phyloP scores from a whole-genome alignment of 1,140 invertebrate species.

The Achroia grisella region DNA sequence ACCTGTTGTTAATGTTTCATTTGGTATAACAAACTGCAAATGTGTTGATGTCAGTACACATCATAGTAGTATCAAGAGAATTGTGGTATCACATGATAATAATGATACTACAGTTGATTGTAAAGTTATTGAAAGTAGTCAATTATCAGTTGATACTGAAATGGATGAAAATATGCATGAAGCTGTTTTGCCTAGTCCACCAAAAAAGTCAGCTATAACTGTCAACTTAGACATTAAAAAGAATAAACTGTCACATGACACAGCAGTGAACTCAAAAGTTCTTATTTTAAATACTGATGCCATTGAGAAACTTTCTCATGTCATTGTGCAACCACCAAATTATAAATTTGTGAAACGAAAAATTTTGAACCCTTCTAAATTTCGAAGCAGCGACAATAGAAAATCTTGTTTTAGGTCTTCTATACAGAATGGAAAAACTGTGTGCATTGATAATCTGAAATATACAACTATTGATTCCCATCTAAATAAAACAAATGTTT shows the following conservation, averaged over 20 bases:
- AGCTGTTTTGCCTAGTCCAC: slow-evolving; percentile 9
- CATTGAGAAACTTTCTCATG: slow-evolving; percentile 53
- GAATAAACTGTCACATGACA: slow-evolving; percentile 35
- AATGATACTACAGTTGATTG: slow-evolving; percentile 31
- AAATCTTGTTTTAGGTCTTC: slow-evolving; percentile 3
- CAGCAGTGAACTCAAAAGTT: slow-evolving; percentile 43
- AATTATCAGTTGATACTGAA: slow-evolving; percentile 21
- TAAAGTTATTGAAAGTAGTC: slow-evolving; percentile 30
- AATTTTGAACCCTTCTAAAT: slow-evolving; percentile 36
- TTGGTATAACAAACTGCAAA: slow-evolving; percentile 32
- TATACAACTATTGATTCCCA: slow-evolving; percentile 40
- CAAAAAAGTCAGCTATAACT: slow-evolving; percentile 32
- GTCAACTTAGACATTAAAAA: slow-evolving; percentile 62
- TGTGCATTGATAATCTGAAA: slow-evolving; percentile 21
- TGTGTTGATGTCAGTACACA: slow-evolving; percentile 32
- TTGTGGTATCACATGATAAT: slow-evolving; percentile 25
- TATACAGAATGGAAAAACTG: slow-evolving; percentile 18
- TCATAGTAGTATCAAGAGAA: slow-evolving; percentile 34
- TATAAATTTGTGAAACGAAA: slow-evolving; percentile 58
- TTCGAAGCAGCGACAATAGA: slow-evolving; percentile 17
- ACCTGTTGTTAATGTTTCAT: slow-evolving; percentile 30
- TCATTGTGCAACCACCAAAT: slow-evolving; percentile 63
- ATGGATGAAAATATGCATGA: slow-evolving; percentile 17
- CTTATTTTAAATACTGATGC: slow-evolving; percentile 65
- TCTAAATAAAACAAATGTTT: slow-evolving; percentile 28